Evolutionary conservation across 2,888 invertebrate species (phyloP).

Genomic region (Epistrophe grossulariae): DNA sequence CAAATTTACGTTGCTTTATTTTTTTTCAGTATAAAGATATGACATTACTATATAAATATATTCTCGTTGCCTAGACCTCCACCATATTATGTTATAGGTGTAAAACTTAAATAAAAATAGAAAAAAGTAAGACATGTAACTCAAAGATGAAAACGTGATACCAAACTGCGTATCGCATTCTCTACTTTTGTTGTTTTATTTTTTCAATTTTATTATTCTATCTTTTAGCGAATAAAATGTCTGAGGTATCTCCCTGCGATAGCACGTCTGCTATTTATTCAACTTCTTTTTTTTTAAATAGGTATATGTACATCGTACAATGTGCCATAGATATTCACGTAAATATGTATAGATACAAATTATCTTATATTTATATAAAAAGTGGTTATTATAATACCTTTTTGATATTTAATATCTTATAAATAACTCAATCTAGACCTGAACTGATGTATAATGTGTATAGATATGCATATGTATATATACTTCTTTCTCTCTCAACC

Average conservation of each 20-base stretch:
- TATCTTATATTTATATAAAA: not conserved
- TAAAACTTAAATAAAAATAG: not conserved
- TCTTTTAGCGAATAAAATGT: not conserved
- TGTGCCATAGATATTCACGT: not conserved
- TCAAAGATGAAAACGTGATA: constrained; percentile 45
- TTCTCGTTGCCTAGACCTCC: not conserved
- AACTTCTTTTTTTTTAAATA: not conserved
- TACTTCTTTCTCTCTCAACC: not conserved
- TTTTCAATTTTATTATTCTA: not conserved
- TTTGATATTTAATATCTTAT: constrained; percentile 11
- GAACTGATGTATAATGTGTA: no score
- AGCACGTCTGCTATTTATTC: no score
- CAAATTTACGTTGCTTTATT: not conserved
- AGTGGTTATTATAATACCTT: constrained; percentile 3
- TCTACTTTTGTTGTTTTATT: not conserved
- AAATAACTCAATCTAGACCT: constrained; percentile 6
- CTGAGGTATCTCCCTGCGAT: no score
- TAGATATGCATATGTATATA: not conserved
- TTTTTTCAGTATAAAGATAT: not conserved
- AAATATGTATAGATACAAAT: not conserved
- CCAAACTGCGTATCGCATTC: constrained; percentile 58
- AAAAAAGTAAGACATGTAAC: not conserved
- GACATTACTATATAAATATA: not conserved
- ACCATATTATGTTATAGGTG: not conserved
- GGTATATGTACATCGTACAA: not conserved